Conservation (phyloP, 2,888 invertebrate genomes). For the Ophion ellenae region DNA sequence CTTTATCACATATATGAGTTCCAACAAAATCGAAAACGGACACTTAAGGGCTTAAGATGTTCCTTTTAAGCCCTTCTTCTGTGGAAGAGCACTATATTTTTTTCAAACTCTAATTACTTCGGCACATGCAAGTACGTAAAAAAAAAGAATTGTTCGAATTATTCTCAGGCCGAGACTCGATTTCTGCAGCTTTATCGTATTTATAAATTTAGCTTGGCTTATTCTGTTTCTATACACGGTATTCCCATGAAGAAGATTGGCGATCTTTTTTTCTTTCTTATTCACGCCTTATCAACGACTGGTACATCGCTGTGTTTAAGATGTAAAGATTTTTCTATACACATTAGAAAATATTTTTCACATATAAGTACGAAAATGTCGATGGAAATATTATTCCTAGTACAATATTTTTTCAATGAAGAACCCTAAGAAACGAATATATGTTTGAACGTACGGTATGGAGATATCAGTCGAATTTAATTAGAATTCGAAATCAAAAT, state of each 20-base stretch:
- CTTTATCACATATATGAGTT: no score
- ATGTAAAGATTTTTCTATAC: neutral
- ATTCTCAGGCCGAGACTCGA: neutral
- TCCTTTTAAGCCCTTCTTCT: neutral
- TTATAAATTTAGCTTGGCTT: conserved; percentile 67
- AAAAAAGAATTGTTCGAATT: neutral
- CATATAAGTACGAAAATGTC: neutral
- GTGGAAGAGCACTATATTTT: neutral
- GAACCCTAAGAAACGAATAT: no score
- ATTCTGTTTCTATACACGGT: conserved; percentile 27
- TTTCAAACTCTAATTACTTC: neutral
- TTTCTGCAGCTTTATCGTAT: conserved; percentile 9
- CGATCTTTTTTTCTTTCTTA: neutral
- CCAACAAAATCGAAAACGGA: no score
- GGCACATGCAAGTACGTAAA: neutral
- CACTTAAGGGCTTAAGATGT: no score
- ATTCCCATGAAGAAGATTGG: conserved; percentile 36
- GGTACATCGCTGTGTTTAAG: neutral
- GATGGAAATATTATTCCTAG: neutral
- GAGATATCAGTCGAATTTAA: no score
- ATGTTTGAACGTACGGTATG: no score
- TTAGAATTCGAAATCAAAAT: no score
- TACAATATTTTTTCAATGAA: neutral
- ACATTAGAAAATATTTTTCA: conserved; percentile 14
- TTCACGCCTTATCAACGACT: neutral